Percentiles rank a stretch among this genome's conserved stretches.
These are phyloP conservation scores for Alligator sinensis DNA, from an alignment of 2,113 vertebrate genomes.

Conservation along the genomic window DNA sequence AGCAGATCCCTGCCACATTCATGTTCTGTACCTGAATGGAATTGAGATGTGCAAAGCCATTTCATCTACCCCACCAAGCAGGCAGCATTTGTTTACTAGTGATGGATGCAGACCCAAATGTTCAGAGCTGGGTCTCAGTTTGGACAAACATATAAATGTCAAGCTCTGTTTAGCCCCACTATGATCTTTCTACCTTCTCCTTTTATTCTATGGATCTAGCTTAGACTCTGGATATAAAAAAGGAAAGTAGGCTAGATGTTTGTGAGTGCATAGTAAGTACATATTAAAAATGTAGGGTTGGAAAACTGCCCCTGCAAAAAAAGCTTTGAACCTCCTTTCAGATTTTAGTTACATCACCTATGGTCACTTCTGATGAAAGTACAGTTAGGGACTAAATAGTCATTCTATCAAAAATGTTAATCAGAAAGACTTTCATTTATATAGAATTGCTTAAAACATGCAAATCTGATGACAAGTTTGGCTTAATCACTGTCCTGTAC, in stretches of 20 bases:
- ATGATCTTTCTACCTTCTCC: background rate
- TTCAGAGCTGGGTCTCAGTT: background rate
- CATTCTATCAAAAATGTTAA: background rate
- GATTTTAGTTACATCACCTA: conserved; percentile 9
- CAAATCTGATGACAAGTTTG: background rate
- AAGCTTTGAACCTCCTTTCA: conserved; percentile 7
- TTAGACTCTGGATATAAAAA: background rate
- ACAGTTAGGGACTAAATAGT: background rate
- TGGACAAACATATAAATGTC: background rate
- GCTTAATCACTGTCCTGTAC: background rate
- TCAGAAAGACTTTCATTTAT: background rate
- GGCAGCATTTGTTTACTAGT: background rate
- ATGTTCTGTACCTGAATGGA: background rate
- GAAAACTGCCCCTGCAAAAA: background rate
- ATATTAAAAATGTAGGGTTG: background rate
- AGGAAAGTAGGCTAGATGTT: background rate
- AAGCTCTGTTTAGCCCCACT: background rate
- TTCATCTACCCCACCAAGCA: background rate
- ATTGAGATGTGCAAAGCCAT: background rate
- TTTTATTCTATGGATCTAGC: background rate
- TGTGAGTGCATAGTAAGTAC: fast-evolving
- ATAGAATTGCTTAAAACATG: background rate
- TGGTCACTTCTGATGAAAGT: background rate
- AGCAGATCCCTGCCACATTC: background rate
- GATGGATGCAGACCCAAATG: background rate